Conservation (phyloP, 2,888 invertebrate genomes). For the Plagodis dolabraria region DNA sequence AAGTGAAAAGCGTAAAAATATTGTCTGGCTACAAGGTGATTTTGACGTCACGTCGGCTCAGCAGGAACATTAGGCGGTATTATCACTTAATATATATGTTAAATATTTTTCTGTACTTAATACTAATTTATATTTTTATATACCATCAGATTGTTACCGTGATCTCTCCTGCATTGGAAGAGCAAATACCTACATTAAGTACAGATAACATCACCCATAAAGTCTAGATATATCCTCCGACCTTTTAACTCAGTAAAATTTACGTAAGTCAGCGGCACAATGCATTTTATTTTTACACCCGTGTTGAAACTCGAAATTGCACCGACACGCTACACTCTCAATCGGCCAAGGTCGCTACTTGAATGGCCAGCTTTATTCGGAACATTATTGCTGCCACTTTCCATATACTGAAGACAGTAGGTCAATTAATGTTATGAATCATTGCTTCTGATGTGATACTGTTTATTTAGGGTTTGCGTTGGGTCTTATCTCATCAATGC, state of each 20-base stretch:
- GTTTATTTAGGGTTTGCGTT: not conserved
- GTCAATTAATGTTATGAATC: constrained; percentile 7
- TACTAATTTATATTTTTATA: too few species aligned
- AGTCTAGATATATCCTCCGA: not conserved
- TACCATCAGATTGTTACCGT: too few species aligned
- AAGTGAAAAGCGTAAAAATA: too few species aligned
- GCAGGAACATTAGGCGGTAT: too few species aligned
- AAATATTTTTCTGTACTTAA: too few species aligned
- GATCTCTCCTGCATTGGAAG: too few species aligned
- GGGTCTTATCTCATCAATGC: too few species aligned
- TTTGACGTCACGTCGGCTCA: too few species aligned
- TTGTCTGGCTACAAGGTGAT: too few species aligned
- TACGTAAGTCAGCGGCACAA: constrained; percentile 1
- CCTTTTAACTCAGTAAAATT: not conserved
- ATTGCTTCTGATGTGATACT: not conserved
- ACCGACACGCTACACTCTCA: constrained; percentile 30
- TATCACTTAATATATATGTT: too few species aligned
- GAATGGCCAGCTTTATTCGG: constrained; percentile 11
- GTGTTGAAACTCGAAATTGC: constrained; percentile 28
- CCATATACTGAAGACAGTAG: constrained; percentile 10
- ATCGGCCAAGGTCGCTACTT: constrained; percentile 31
- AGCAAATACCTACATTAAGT: too few species aligned
- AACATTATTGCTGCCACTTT: constrained; percentile 10
- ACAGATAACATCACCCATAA: too few species aligned
- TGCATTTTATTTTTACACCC: constrained; percentile 7